These are phyloP conservation scores for Lucifuga dentata DNA, from an alignment of 2,113 vertebrate genomes.

Conservation along the genomic window DNA sequence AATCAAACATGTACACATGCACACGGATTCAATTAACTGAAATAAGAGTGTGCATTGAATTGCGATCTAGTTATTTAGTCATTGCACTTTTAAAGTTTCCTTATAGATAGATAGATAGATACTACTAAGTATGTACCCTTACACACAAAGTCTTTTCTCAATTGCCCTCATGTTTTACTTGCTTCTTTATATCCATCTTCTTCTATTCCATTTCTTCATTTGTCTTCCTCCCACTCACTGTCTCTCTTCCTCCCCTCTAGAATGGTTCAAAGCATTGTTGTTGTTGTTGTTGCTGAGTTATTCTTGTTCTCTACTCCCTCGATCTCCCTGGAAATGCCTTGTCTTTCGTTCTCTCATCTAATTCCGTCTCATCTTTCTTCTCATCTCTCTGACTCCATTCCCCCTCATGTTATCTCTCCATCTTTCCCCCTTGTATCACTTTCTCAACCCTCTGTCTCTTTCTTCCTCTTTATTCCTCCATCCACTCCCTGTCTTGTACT, in stretches of 20 bases:
- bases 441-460: conserved; percentile 14
- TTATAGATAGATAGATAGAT: too few species aligned
- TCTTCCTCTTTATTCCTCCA: conserved; percentile 8
- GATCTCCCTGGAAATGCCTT: conserved; percentile 43
- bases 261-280: conserved; percentile 33
- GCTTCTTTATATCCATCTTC: background rate
- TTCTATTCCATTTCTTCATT: conserved; percentile 1
- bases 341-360: conserved; percentile 51
- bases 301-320: conserved; percentile 49
- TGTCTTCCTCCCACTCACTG: background rate
- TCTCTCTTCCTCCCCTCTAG: conserved; percentile 13
- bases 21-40: too few species aligned
- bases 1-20: too few species aligned
- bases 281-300: conserved; percentile 34
- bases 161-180: too few species aligned
- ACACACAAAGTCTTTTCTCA: too few species aligned
- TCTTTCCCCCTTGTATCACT: conserved; percentile 32
- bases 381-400: conserved; percentile 39
- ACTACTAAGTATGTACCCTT: too few species aligned
- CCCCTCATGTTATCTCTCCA: conserved; percentile 15
- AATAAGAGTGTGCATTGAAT: too few species aligned
- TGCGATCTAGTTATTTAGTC: too few species aligned
- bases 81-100: too few species aligned
- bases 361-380: conserved; percentile 39
- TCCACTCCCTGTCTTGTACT: background rate